A percentile compares a stretch with the other conserved stretches of the same genome.
These are phyloP conservation scores for Tachuris rubrigastra DNA, from an alignment of 2,113 vertebrate genomes.

Conservation along the genomic window DNA sequence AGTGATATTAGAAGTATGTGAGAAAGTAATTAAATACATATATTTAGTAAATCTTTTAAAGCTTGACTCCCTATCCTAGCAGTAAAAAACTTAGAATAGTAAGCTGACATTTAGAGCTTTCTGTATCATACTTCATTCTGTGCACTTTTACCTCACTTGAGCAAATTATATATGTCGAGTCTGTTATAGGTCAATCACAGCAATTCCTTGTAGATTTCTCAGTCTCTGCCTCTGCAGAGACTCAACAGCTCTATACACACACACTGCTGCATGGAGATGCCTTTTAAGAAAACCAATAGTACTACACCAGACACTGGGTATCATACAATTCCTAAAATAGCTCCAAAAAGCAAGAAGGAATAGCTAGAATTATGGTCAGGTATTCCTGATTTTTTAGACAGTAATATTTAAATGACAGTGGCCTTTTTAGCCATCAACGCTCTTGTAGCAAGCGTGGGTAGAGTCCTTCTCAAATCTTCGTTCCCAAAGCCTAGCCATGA, in stretches of 20 bases:
- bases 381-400: not conserved
- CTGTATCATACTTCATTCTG: not conserved
- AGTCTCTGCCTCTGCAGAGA: not conserved
- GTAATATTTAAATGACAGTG: not conserved
- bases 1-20: not conserved
- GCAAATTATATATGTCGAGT: not conserved
- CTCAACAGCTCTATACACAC: not conserved
- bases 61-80: not conserved
- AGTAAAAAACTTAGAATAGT: not conserved
- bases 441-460: too few species aligned
- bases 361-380: not conserved
- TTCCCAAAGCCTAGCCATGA: too few species aligned
- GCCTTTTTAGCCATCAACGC: too few species aligned
- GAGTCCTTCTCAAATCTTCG: too few species aligned
- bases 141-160: not conserved
- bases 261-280: not conserved
- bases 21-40: not conserved
- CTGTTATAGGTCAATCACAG: not conserved
- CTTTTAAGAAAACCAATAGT: not conserved
- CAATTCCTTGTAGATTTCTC: not conserved
- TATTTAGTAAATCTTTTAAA: slow-evolving; percentile 14
- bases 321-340: not conserved
- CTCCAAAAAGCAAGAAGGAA: not conserved
- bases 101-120: slow-evolving; percentile 5
- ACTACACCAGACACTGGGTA: not conserved